These are phyloP conservation scores for Conops quadrifasciatus DNA, from an alignment of 2,888 invertebrate species.

Conservation along the genomic window DNA sequence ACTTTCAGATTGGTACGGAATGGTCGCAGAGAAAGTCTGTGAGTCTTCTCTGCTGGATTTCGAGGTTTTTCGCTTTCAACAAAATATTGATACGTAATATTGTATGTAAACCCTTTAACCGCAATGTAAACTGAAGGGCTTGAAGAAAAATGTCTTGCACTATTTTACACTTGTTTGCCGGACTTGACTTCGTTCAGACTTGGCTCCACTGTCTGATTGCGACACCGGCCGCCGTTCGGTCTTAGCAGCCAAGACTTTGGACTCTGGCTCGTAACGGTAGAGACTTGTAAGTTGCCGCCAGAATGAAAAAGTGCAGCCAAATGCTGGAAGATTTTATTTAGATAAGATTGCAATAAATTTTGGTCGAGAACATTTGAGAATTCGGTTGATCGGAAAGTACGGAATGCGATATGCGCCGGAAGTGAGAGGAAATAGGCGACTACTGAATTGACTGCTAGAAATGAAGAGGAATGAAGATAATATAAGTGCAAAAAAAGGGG, in stretches of 20 bases:
- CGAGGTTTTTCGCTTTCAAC: slow-evolving; percentile 18
- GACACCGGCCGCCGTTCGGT: too few relatives aligned
- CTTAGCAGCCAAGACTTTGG: slow-evolving; percentile 15
- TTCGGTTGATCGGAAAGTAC: too few relatives aligned
- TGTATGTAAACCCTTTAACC: slow-evolving; percentile 23
- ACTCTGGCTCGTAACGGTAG: slow-evolving; percentile 1
- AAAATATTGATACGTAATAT: too few relatives aligned
- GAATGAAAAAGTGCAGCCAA: slow-evolving; percentile 7
- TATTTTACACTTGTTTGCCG: slow-evolving; percentile 32
- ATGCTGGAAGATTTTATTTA: slow-evolving; percentile 37
- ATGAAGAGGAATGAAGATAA: too few relatives aligned
- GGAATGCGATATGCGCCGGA: too few relatives aligned
- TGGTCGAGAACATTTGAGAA: slow-evolving; percentile 27
- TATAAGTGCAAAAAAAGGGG: too few relatives aligned
- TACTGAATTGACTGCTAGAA: too few relatives aligned
- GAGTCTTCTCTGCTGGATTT: not conserved
- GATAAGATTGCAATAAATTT: slow-evolving; percentile 39
- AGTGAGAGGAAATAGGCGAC: too few relatives aligned
- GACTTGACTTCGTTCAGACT: slow-evolving; percentile 10
- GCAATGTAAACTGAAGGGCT: slow-evolving; percentile 24
- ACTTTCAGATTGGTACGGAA: too few relatives aligned
- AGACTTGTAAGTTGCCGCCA: not conserved
- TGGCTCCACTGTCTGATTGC: too few relatives aligned
- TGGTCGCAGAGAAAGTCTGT: too few relatives aligned
- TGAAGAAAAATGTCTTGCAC: slow-evolving; percentile 29